These are phyloP conservation scores for Brachynemurus nebulosus DNA, from an alignment of 2,888 invertebrate species.

Conservation along the genomic window DNA sequence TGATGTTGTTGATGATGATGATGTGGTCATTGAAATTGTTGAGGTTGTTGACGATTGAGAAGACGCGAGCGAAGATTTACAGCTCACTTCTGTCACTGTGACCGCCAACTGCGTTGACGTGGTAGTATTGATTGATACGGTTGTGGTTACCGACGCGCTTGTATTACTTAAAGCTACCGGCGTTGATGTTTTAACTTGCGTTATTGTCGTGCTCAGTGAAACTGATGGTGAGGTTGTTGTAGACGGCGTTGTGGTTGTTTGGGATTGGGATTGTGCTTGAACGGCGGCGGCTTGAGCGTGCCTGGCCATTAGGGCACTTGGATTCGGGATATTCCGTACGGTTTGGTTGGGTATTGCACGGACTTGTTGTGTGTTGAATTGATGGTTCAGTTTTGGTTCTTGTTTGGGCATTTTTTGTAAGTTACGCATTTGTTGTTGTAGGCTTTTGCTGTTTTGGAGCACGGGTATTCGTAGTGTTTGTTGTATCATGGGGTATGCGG, in stretches of 20 bases:
- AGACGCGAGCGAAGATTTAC: too few relatives aligned
- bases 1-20: background rate
- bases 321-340: slow-evolving; percentile 48
- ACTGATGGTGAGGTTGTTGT: background rate
- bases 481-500: slow-evolving; percentile 17
- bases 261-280: background rate
- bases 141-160: too few relatives aligned
- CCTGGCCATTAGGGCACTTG: slow-evolving; percentile 41
- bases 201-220: too few relatives aligned
- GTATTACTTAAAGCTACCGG: too few relatives aligned
- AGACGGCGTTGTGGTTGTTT: background rate
- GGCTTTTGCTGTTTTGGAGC: slow-evolving; percentile 13
- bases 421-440: slow-evolving; percentile 16
- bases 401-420: slow-evolving; percentile 29
- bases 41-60: too few relatives aligned
- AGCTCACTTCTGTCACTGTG: too few relatives aligned
- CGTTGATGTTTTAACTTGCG: too few relatives aligned
- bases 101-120: too few relatives aligned
- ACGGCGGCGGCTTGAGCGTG: slow-evolving; percentile 31
- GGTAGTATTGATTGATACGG: too few relatives aligned
- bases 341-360: slow-evolving; percentile 38
- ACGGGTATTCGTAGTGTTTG: slow-evolving; percentile 24
- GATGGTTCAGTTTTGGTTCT: slow-evolving; percentile 24
- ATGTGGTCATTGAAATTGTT: background rate
- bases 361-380: slow-evolving; percentile 24